Evolutionary conservation across 1,140 invertebrate genomes (phyloP), one percentile per base, ranked within the genome.

Genomic region (Drosophila simulans): DNA sequence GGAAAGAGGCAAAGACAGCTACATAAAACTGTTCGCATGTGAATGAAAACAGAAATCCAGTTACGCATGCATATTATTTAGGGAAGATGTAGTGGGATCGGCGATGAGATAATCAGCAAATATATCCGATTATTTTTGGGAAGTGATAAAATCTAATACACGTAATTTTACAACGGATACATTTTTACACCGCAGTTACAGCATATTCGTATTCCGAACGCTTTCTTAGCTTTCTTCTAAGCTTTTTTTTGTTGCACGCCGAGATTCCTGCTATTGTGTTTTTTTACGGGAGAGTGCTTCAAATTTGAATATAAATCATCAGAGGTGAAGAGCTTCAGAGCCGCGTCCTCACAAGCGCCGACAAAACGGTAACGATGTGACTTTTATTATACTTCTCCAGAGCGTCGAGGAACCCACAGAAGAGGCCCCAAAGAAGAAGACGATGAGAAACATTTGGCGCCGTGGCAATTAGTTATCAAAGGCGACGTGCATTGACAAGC

Each of bases 381-480:
- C 75, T 86, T 88, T 86, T 86, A 88, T 86, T 86, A 79, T 82
- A 62, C 59, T 43, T 43, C 56, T 42, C n/a, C 7, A 56, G 40
- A 40, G 25, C 63, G 22, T 55, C 34, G 55, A 13, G 34, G 34
- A 46, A 39, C 25, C 25, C 55, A n/a, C 40, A 17, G 25, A 49
- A 46, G 46, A 40, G 49, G 25, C 56, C 27, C 52, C 31, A 49
- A 63, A 55, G 34, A 58, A 43, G 34, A 58, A 77, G n/a, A 64
- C 49, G 52, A 60, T 54, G 57, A 65, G 66, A 88, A 83, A 77
- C 80, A 89, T 89, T 89, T 89, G 84, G 84, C 84, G 84, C 84
- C 84, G 84, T 51, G 72, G 84, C 84, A 89, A 89, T 89, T 89
- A 89, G 84, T 89, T 89, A 89, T 89, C 84, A 80, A 89, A 80